A percentile compares a stretch with the other conserved stretches of the same genome.
Evolutionary conservation across 2,888 invertebrate genomes (phyloP).

Genomic region (Drosophila dives): DNA sequence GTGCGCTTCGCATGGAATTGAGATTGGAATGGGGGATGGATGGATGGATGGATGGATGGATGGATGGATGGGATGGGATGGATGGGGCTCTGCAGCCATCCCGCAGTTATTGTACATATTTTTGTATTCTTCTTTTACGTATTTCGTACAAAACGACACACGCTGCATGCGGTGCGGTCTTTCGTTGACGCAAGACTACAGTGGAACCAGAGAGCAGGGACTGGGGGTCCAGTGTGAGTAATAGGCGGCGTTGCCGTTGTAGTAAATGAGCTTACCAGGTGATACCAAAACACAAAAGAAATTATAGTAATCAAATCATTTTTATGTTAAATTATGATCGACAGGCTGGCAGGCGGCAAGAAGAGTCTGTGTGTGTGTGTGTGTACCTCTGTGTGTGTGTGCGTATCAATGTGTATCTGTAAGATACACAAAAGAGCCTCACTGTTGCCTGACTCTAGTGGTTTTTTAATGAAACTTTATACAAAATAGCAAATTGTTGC

Average conservation of each 20-base stretch:
- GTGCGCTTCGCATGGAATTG: slow-evolving; percentile 18
- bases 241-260: slow-evolving; percentile 82
- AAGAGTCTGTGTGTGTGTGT: slow-evolving; percentile 2
- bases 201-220: not conserved
- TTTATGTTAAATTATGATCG: slow-evolving; percentile 81
- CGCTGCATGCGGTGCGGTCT: slow-evolving; percentile 79
- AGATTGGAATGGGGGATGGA: slow-evolving; percentile 19
- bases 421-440: slow-evolving; percentile 45
- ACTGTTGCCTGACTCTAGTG: slow-evolving; percentile 40
- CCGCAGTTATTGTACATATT: slow-evolving; percentile 67
- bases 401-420: slow-evolving; percentile 30
- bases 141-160: slow-evolving; percentile 75
- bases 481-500: slow-evolving; percentile 77
- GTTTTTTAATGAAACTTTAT: slow-evolving; percentile 78
- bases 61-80: slow-evolving; percentile 10
- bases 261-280: slow-evolving; percentile 82
- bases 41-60: slow-evolving; percentile 12
- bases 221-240: slow-evolving; percentile 77
- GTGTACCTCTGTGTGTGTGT: not conserved
- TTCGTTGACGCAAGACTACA: slow-evolving; percentile 34
- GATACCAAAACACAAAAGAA: slow-evolving; percentile 81
- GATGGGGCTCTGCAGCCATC: slow-evolving; percentile 46
- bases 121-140: slow-evolving; percentile 31
- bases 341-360: slow-evolving; percentile 71
- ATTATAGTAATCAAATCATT: slow-evolving; percentile 81